These are phyloP conservation scores for Sinocyclocheilus anshuiensis DNA, from an alignment of 2,113 vertebrate genomes.

Conservation along the genomic window DNA sequence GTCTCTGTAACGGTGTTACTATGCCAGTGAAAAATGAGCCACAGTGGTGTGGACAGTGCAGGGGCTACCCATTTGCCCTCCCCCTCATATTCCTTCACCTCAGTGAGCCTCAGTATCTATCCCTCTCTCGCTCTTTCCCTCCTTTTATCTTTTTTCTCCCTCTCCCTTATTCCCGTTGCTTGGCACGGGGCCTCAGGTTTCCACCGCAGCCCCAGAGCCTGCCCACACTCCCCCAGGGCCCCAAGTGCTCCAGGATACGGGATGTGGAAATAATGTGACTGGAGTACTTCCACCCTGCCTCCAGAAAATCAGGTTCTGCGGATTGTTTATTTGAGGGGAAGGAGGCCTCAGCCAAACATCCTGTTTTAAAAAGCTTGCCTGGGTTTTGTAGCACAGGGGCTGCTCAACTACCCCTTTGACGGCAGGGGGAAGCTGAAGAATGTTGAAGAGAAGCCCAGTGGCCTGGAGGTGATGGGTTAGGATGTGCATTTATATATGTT, in stretches of 20 bases:
- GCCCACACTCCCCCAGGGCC: slow-evolving; percentile 67
- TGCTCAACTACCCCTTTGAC: slow-evolving; percentile 75
- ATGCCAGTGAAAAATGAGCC: slow-evolving; percentile 17
- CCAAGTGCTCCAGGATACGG: slow-evolving; percentile 72
- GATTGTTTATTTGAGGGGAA: slow-evolving; percentile 93
- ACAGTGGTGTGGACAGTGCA: slow-evolving; percentile 15
- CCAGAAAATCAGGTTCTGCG: slow-evolving; percentile 82
- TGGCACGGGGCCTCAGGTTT: slow-evolving; percentile 74
- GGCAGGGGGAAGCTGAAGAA: slow-evolving; percentile 66
- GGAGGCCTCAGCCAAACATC: slow-evolving; percentile 88
- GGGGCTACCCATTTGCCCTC: slow-evolving; percentile 53
- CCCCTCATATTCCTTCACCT: slow-evolving; percentile 27
- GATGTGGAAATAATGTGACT: slow-evolving; percentile 78
- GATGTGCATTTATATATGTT: slow-evolving; percentile 19
- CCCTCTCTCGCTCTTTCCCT: slow-evolving; percentile 59
- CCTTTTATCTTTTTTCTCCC: slow-evolving; percentile 45
- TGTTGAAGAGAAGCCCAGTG: slow-evolving; percentile 75
- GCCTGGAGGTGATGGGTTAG: slow-evolving; percentile 60
- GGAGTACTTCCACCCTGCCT: slow-evolving; percentile 79
- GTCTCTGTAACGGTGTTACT: not conserved
- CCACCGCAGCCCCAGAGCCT: slow-evolving; percentile 66
- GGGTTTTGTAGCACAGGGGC: slow-evolving; percentile 71
- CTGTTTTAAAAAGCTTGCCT: slow-evolving; percentile 84
- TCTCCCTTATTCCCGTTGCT: slow-evolving; percentile 29
- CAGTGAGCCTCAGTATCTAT: slow-evolving; percentile 41